Base-by-base conservation (phyloP, 2,113 vertebrate species). In the Colaptes auratus region DNA sequence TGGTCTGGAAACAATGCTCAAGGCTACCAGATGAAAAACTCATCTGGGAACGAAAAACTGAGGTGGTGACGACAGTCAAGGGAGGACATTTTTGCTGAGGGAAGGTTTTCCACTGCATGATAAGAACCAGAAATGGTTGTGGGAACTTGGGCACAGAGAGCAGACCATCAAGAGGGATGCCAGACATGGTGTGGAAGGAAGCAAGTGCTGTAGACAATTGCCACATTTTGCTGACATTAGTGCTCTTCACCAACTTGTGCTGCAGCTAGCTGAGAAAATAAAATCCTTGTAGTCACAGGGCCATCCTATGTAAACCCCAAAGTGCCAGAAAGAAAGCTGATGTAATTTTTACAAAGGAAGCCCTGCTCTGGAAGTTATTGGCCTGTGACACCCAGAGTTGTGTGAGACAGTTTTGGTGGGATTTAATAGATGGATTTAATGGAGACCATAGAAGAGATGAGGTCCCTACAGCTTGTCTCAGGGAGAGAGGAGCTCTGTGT, bases 1-100 rank as follows among this genome's bases (percentile, higher is more conserved):
- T 23, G 72, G 50, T 85, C 89, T 90, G 79, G 88, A 95, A 96
- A 95, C 71, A 87, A 33, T 23, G 85, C 90, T 91, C 74, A 89
- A 72, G 88, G 88, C 88, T 88, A 95, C 55, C 88, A 94, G 82
- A 91, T 82, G 85, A 92, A 71, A 87, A 95, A 91, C 25, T 94
- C 90, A 84, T 69, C 66, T 69, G 53, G 53, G 53, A 93, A 91
- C 58, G 88, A 87, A 92, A 59, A 81, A 67, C 33, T 31, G 75
- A 88, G 63, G 82, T 75, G 66, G 89, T 74, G 92, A 81, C 56
- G 42, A 64, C 63, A 58, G 59, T 69, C 14, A 27, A 72, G 56
- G 69, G 76, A 93, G 76, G 73, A 94, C 31, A 6, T 66, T 78
- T 87, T 82, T 76, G 75, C 74, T 14, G 3, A 82, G 36, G 24